These are phyloP conservation scores for Nasua narica DNA, from an alignment of 2,797 vertebrate genomes.

Conservation along the genomic window DNA sequence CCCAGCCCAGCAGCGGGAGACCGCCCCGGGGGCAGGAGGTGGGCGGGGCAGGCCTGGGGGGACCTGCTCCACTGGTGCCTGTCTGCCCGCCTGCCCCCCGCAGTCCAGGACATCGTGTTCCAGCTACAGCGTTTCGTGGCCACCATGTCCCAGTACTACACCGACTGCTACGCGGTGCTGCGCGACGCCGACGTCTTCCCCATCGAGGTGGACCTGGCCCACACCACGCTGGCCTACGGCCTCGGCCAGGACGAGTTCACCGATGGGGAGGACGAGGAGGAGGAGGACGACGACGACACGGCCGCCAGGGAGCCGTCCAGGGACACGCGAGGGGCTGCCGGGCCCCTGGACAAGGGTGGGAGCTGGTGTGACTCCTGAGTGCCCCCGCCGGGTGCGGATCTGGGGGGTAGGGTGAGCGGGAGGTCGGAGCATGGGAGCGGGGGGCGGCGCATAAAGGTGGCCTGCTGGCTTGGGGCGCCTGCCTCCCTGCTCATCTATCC, in stretches of 20 bases:
- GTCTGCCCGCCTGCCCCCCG: background rate
- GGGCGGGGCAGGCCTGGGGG: fast-evolving
- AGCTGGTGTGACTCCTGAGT: constrained; percentile 84
- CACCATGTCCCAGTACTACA: constrained; percentile 97
- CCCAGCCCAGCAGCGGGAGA: no score
- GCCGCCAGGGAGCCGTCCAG: constrained; percentile 36
- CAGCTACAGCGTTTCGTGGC: constrained; percentile 99
- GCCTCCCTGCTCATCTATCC: constrained; percentile 62
- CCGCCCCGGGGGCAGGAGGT: no score
- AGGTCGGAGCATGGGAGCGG: background rate
- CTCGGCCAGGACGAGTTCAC: constrained; percentile 85
- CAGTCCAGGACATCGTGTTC: constrained; percentile 99
- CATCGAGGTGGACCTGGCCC: constrained; percentile 98
- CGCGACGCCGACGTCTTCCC: constrained; percentile 97
- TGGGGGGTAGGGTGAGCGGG: constrained; percentile 32
- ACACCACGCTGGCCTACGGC: constrained; percentile 93
- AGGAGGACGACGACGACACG: constrained; percentile 48
- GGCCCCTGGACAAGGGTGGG: constrained; percentile 76
- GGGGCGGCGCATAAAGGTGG: constrained; percentile 60
- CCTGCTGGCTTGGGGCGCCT: constrained; percentile 65
- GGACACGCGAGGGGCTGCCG: background rate
- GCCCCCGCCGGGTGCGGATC: background rate
- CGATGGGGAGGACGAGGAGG: constrained; percentile 81
- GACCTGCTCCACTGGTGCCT: background rate
- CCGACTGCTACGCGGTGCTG: constrained; percentile 94